Evolutionary conservation across 2,797 vertebrate genomes (phyloP), one percentile per base, ranked within the genome.

Genomic region (Philypnodon macrostomus): DNA sequence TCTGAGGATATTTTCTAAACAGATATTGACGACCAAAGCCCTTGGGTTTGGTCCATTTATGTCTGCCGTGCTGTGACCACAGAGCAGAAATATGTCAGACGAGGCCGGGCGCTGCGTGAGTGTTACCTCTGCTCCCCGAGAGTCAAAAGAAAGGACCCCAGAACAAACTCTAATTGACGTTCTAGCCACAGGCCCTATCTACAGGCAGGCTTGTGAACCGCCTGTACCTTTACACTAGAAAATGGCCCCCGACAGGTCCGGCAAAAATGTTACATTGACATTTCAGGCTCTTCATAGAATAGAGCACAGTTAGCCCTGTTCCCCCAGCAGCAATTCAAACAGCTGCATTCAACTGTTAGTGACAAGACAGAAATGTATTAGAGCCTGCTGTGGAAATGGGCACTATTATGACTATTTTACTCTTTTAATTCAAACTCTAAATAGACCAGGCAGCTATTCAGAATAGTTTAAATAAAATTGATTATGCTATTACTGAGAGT

Each of bases 111-210:
- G 6, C 32, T 5, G 4, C 58, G 45, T 63, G 54, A 53, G 51
- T 48, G 51, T 61, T 68, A 65, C 47, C 61, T 72, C 48, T 18
- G 30, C 52, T 48, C 53, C 58, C 53, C 53, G 49, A 23, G 62
- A 79, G 55, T 75, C 69, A 70, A 70, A 61, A 70, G 64, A 54
- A 73, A 73, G 49, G 53, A 64, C 49, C 68, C 78, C 58, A 66
- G 68, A 10, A 77, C 50, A 61, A 62, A 58, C 41, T 18, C 58
- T 72, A 80, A 82, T 77, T 77, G 71, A 77, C 2, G 21, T 30
- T 23, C 13, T 57, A 77, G 77, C 77, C 71, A 80, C 79, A 74
- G 69, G 73, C 59, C 48, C 16, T 59, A 66, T 73, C 67, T 61
- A 53, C 62, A 63, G 64, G 58, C 64, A 64, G 56, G 60, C 73